These are phyloP conservation scores for Coelopa pilipes DNA, from an alignment of 2,888 invertebrate genomes.

Conservation along the genomic window DNA sequence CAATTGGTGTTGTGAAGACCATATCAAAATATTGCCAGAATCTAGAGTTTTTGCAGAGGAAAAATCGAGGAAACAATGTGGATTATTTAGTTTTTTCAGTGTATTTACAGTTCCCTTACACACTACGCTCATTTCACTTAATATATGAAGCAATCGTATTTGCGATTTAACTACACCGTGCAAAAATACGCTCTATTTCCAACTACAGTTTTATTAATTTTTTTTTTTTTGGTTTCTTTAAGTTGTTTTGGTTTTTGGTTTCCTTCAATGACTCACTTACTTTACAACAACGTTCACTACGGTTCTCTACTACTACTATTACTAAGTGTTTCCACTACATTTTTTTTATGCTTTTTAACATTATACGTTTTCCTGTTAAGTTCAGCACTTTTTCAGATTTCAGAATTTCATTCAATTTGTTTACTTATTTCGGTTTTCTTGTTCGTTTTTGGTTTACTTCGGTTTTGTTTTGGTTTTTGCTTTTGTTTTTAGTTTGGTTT, in stretches of 20 bases:
- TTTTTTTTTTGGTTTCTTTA: slow-evolving; percentile 1
- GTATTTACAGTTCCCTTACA: not conserved
- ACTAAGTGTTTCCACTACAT: not conserved
- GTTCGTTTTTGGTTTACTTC: slow-evolving; percentile 17
- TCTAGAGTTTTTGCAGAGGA: not conserved
- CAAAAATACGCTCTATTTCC: slow-evolving; percentile 23
- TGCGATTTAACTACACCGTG: slow-evolving; percentile 23
- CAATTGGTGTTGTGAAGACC: no score
- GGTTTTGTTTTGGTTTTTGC: slow-evolving; percentile 14
- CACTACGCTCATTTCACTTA: not conserved
- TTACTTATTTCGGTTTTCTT: slow-evolving; percentile 15
- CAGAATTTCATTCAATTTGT: slow-evolving; percentile 1
- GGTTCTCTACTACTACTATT: not conserved
- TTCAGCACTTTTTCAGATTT: not conserved
- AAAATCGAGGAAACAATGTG: not conserved
- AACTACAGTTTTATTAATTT: not conserved
- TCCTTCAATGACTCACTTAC: not conserved
- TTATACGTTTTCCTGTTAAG: not conserved
- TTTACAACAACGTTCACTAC: slow-evolving; percentile 1
- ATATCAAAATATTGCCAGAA: not conserved
- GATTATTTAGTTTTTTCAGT: not conserved
- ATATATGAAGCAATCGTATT: not conserved
- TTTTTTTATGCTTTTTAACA: not conserved
- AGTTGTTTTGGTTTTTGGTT: not conserved
- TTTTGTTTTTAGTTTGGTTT: slow-evolving; percentile 29